A percentile compares a stretch with the other conserved stretches of the same genome.
Evolutionary conservation across 2,888 invertebrate genomes (phyloP).

Genomic region (Dolomedes plantarius): DNA sequence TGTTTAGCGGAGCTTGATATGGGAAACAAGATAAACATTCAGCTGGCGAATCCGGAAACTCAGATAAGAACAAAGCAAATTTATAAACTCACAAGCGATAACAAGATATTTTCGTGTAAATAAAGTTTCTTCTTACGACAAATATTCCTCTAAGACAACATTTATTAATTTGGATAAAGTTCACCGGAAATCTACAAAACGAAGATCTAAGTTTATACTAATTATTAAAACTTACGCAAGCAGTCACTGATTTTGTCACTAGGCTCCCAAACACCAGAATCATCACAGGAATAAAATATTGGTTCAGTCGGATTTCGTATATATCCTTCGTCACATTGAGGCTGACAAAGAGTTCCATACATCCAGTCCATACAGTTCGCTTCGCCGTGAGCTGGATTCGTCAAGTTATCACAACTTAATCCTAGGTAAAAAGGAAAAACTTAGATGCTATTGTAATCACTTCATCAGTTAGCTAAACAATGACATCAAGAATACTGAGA

Average conservation of each 20-base stretch:
- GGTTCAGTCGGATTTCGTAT: background rate
- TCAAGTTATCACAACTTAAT: slow-evolving; percentile 17
- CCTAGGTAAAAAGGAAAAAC: background rate
- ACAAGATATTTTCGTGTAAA: too few species aligned
- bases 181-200: too few species aligned
- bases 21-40: too few species aligned
- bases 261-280: slow-evolving; percentile 28
- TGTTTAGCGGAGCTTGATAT: too few species aligned
- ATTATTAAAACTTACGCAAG: slow-evolving; percentile 33
- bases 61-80: too few species aligned
- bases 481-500: too few species aligned
- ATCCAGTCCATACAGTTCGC: slow-evolving; percentile 49
- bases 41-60: too few species aligned
- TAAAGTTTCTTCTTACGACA: too few species aligned
- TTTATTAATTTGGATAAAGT: too few species aligned
- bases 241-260: slow-evolving; percentile 18
- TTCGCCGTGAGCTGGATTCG: slow-evolving; percentile 34
- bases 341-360: slow-evolving; percentile 33
- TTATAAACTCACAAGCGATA: too few species aligned
- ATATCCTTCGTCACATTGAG: slow-evolving; percentile 24
- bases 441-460: background rate
- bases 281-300: slow-evolving; percentile 16
- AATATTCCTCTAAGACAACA: too few species aligned
- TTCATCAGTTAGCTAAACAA: background rate
- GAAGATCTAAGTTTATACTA: too few species aligned